Conservation (phyloP, 1,140 invertebrate genomes). For the Gryllus bimaculatus region DNA sequence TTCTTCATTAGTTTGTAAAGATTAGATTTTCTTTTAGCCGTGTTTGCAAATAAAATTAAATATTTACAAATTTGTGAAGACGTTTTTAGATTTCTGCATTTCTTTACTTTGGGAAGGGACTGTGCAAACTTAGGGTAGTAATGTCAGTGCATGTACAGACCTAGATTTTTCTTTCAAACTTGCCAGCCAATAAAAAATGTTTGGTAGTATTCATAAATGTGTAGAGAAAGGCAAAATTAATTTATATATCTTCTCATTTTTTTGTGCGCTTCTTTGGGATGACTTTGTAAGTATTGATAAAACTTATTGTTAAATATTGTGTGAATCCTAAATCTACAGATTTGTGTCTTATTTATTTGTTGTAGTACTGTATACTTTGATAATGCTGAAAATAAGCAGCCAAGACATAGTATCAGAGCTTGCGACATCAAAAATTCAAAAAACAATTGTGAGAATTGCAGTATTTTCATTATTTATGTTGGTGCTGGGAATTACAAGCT, state of each 20-base stretch:
- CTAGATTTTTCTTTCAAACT: too few species aligned
- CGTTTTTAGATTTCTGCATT: too few species aligned
- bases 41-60: too few species aligned
- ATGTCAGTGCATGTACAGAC: too few species aligned
- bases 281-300: background rate
- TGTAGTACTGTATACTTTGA: conserved; percentile 59
- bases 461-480: conserved; percentile 63
- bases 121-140: too few species aligned
- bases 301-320: background rate
- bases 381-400: conserved; percentile 66
- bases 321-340: background rate
- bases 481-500: conserved; percentile 64
- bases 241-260: background rate
- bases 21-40: too few species aligned
- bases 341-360: background rate
- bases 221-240: too few species aligned
- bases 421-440: conserved; percentile 70
- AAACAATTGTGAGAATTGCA: conserved; percentile 70
- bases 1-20: too few species aligned
- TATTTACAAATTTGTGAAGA: too few species aligned
- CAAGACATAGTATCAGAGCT: conserved; percentile 71
- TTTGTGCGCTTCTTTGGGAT: background rate
- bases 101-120: too few species aligned
- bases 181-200: too few species aligned
- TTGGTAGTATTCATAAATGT: too few species aligned